phyloP scores from a whole-genome alignment of 1,140 invertebrate genomes.

The Drosophila sp. region DNA sequence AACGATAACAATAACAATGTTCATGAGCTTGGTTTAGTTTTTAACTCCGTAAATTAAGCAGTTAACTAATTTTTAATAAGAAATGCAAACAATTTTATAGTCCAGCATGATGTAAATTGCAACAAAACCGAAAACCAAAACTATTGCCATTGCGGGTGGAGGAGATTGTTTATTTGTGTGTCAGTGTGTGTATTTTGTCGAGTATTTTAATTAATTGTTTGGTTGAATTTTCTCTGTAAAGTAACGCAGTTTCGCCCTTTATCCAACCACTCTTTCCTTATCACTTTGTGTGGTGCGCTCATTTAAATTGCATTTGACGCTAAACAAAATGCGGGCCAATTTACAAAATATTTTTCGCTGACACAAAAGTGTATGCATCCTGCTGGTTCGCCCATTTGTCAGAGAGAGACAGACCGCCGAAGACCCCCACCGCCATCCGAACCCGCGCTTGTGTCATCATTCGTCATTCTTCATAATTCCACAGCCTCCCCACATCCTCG shows the following conservation, averaged over 20 bases:
- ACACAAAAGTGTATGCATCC: slow-evolving; percentile 16
- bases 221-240: slow-evolving; percentile 3
- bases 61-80: slow-evolving; percentile 18
- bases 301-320: slow-evolving; percentile 26
- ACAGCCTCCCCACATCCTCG: background rate
- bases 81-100: slow-evolving; percentile 17
- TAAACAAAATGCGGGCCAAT: slow-evolving; percentile 29
- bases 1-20: background rate
- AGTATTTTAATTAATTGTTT: slow-evolving; percentile 25
- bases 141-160: too few relatives aligned
- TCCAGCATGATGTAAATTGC: slow-evolving; percentile 11
- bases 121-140: slow-evolving; percentile 14
- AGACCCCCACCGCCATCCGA: background rate
- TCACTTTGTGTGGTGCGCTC: slow-evolving; percentile 11
- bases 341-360: slow-evolving; percentile 26
- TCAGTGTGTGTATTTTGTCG: background rate
- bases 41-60: slow-evolving; percentile 8
- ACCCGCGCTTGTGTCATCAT: background rate
- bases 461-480: background rate
- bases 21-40: background rate
- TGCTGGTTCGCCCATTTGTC: slow-evolving; percentile 1
- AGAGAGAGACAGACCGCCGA: too few relatives aligned
- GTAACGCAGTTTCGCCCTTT: slow-evolving; percentile 1
- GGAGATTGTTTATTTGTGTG: background rate
- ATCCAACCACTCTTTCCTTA: background rate